Evolutionary conservation across 2,888 invertebrate genomes (phyloP), one percentile per base, ranked within the genome.

Genomic region (Dicycla oo): DNA sequence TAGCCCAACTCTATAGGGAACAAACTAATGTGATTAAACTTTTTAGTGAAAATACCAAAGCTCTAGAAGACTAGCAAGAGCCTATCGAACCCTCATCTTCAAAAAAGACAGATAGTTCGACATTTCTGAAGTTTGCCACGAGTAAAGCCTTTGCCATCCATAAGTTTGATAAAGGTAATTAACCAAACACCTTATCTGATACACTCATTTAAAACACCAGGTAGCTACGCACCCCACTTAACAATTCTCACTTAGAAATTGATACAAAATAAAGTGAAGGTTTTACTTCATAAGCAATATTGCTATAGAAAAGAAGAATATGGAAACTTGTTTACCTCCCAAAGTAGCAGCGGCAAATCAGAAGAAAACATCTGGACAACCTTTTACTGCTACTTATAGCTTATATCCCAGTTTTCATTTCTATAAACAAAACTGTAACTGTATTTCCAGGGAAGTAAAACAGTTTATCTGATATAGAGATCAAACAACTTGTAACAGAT

Each of bases 401-500:
- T 53, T 60, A 54, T 72, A 34, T 40, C 6, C 49, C n/a, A 45
- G 38, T 69, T 78, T 57, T 62, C 53, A 68, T 72, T 81, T 69
- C 65, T 53, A 66, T 72, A 69, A 67, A 62, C 49, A 68, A 64
- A 58, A 70, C 26, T 26, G 30, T 54, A 43, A 54, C 57, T 18
- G 45, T 30, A 64, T 67, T 71, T 53, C 30, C 53, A 54, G 34
- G 34, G 43, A 81, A 61, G 30, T 64, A 43, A 70, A 68, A 75
- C 67, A 57, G 56, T 71, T 77, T 68, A 68, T 81, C 78, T 68
- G 26, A 65, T 75, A 65, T 30, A 67, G 49, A 67, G 64, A 79
- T 81, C 77, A 81, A 81, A 68, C 63, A 79, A 79, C 60, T 64
- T 56, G 53, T 81, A 56, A 76, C 70, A 65, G 64, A 67, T 76